Conservation (phyloP, 2,113 vertebrate species). For the Raja brachyura region DNA sequence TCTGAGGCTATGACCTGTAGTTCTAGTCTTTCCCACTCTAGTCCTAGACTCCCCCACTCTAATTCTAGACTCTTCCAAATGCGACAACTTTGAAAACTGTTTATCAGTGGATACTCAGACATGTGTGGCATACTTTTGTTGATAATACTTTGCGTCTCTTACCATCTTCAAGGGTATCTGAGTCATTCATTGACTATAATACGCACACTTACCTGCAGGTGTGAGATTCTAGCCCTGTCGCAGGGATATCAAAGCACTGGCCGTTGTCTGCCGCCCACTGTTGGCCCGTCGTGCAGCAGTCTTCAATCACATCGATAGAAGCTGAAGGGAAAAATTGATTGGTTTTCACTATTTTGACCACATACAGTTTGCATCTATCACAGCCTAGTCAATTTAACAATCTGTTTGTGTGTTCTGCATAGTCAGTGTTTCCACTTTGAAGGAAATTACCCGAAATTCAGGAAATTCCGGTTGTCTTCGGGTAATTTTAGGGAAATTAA, state of each 20-base stretch:
- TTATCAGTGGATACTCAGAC: neutral
- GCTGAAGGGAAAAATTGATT: conserved; percentile 49
- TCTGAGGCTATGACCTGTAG: no score
- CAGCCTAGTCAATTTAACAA: no score
- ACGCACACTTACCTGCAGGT: conserved; percentile 68
- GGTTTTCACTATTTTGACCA: neutral
- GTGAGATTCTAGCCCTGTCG: conserved; percentile 52
- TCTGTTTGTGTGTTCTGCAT: no score
- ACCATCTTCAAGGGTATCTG: neutral
- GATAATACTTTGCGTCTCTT: neutral
- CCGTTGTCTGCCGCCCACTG: conserved; percentile 71
- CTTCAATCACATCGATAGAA: conserved; percentile 73
- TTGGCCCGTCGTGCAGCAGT: conserved; percentile 76
- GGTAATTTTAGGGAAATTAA: no score
- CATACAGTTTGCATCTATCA: neutral
- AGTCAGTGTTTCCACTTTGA: neutral
- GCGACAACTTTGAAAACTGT: neutral
- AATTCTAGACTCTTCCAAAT: no score
- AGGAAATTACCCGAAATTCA: no score
- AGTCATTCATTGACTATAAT: neutral
- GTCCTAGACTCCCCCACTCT: no score
- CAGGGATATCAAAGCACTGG: conserved; percentile 67
- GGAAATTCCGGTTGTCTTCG: no score
- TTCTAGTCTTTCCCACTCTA: no score
- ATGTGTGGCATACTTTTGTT: neutral